Conservation (phyloP, 1,140 invertebrate species). For the Drosophila parvula region DNA sequence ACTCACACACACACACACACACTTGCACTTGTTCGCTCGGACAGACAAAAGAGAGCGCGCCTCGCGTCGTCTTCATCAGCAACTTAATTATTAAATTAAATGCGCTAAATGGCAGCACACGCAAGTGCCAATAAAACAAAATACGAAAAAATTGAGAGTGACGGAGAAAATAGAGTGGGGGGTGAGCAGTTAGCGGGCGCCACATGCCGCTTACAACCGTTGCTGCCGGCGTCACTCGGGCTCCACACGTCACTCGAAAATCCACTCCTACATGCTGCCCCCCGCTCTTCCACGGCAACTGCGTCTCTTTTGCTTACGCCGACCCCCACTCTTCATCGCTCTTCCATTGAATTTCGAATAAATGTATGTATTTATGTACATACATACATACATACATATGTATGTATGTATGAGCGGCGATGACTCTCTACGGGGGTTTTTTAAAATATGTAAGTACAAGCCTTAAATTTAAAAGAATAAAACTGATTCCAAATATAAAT, state of each 20-base stretch:
- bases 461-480: too few relatives aligned
- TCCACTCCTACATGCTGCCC: conserved; percentile 41
- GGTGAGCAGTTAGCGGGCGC: conserved; percentile 8
- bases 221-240: conserved; percentile 7
- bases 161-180: conserved; percentile 5
- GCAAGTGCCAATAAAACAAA: conserved; percentile 78
- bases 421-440: background rate
- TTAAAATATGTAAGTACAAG: background rate
- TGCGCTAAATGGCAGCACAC: conserved; percentile 81
- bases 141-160: conserved; percentile 58
- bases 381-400: too few relatives aligned
- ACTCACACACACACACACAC: background rate
- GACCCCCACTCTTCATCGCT: background rate
- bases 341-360: conserved; percentile 6
- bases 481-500: background rate
- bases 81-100: conserved; percentile 82
- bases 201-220: conserved; percentile 69
- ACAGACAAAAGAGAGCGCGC: conserved; percentile 36
- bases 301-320: background rate
- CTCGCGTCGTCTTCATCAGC: conserved; percentile 66
- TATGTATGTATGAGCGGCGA: background rate
- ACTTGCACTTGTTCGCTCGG: background rate
- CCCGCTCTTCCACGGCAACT: background rate
- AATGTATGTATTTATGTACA: too few relatives aligned
- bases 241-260: conserved; percentile 35